These are phyloP conservation scores for Chloroclysta siterata DNA, from an alignment of 2,888 invertebrate genomes.

Conservation along the genomic window DNA sequence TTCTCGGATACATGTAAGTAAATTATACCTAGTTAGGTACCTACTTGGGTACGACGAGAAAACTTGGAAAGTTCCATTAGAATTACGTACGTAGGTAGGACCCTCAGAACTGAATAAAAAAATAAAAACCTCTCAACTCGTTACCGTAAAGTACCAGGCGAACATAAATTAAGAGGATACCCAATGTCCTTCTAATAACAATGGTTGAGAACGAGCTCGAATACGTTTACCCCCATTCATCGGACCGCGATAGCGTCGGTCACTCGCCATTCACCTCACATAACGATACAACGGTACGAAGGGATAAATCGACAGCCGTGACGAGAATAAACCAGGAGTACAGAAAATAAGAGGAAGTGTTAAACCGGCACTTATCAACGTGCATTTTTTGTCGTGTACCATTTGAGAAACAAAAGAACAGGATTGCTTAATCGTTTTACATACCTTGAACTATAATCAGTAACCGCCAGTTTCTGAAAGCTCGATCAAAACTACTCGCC, in stretches of 20 bases:
- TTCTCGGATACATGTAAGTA: no score
- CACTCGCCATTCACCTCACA: slow-evolving; percentile 46
- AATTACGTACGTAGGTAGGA: not conserved
- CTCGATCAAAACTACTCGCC: no score
- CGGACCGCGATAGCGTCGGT: slow-evolving; percentile 32
- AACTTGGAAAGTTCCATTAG: not conserved
- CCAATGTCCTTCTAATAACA: slow-evolving; percentile 36
- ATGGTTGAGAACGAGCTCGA: slow-evolving; percentile 27
- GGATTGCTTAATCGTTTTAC: no score
- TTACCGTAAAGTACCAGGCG: slow-evolving; percentile 32
- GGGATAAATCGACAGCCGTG: slow-evolving; percentile 58
- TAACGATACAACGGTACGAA: slow-evolving; percentile 51
- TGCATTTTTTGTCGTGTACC: not conserved
- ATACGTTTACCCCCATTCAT: slow-evolving; percentile 36
- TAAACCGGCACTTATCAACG: not conserved
- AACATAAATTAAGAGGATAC: slow-evolving; percentile 35
- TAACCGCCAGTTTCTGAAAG: no score
- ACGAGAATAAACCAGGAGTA: slow-evolving; percentile 45
- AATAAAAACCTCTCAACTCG: slow-evolving; percentile 17
- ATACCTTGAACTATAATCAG: no score
- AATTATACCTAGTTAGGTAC: not conserved
- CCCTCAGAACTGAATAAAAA: not conserved
- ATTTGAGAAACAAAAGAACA: not conserved
- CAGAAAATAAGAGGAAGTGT: slow-evolving; percentile 16
- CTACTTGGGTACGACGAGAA: not conserved